A percentile compares a stretch with the other conserved stretches of the same genome.
Evolutionary conservation across 1,140 invertebrate genomes (phyloP).

Genomic region (Brachionus asplanchnoidis): DNA sequence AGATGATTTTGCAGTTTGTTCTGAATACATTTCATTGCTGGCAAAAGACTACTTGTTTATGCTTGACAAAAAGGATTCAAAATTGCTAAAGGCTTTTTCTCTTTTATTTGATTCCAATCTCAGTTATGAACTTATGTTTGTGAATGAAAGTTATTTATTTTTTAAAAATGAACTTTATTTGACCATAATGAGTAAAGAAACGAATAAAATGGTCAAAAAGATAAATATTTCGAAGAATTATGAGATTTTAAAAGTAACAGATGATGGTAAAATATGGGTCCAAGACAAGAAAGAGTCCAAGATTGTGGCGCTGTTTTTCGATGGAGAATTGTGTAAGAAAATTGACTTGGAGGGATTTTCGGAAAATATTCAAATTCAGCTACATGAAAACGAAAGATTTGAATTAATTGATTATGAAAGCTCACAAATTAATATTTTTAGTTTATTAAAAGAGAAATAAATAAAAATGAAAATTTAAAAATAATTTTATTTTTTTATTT

Average conservation of each 20-base stretch:
- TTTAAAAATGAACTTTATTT: neutral
- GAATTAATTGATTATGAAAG: neutral
- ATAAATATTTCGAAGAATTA: too few relatives aligned
- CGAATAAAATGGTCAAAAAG: neutral
- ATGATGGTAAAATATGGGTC: neutral
- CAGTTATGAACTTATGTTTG: neutral
- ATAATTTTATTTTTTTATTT: neutral
- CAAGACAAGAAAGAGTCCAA: neutral
- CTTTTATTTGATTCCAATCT: neutral
- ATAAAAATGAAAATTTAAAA: neutral
- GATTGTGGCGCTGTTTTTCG: neutral
- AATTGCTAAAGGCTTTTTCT: too few relatives aligned
- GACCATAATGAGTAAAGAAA: too few relatives aligned
- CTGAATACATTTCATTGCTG: too few relatives aligned
- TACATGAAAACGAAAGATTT: neutral
- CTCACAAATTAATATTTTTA: neutral
- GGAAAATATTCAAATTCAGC: neutral
- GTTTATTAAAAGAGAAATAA: neutral
- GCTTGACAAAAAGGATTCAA: too few relatives aligned
- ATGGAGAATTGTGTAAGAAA: neutral
- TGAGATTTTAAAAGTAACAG: neutral
- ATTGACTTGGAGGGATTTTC: neutral
- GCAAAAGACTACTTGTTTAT: neutral
- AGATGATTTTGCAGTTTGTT: neutral
- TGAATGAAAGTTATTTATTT: neutral